phyloP scores from a whole-genome alignment of 2,113 vertebrate genomes.

The Scolopax mira region DNA sequence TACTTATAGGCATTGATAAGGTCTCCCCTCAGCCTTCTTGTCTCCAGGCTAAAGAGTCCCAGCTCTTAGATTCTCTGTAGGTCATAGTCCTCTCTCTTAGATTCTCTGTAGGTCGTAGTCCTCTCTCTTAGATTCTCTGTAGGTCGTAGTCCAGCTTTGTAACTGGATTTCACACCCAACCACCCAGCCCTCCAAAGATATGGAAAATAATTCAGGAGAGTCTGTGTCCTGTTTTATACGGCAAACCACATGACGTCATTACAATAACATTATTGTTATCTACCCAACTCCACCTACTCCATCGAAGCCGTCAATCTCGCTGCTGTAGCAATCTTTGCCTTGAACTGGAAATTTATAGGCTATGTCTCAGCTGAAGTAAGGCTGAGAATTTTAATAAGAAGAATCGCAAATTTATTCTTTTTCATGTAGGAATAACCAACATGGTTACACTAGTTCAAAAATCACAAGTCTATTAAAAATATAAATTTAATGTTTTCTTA shows the following conservation, averaged over 20 bases:
- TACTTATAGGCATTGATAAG: too few species aligned
- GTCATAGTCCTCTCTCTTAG: too few species aligned
- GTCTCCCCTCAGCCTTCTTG: too few species aligned
- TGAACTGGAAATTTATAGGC: background rate
- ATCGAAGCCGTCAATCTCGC: background rate
- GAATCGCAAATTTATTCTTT: background rate
- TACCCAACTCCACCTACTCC: background rate
- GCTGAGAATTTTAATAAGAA: background rate
- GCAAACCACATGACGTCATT: background rate
- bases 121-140: background rate
- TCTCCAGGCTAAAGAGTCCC: too few species aligned
- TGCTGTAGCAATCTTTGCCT: background rate
- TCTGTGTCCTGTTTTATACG: background rate
- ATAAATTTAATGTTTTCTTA: background rate
- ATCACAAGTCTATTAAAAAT: background rate
- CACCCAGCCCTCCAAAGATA: accelerated
- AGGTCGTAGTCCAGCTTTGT: background rate
- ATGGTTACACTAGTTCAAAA: background rate
- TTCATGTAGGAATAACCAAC: background rate
- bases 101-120: too few species aligned
- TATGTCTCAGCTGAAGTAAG: background rate
- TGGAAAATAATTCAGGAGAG: background rate
- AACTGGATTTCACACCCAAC: background rate
- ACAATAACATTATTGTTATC: background rate
- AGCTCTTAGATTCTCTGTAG: too few species aligned